These are phyloP conservation scores for Dastarcus helophoroides DNA, from an alignment of 2,888 invertebrate species.

Conservation along the genomic window DNA sequence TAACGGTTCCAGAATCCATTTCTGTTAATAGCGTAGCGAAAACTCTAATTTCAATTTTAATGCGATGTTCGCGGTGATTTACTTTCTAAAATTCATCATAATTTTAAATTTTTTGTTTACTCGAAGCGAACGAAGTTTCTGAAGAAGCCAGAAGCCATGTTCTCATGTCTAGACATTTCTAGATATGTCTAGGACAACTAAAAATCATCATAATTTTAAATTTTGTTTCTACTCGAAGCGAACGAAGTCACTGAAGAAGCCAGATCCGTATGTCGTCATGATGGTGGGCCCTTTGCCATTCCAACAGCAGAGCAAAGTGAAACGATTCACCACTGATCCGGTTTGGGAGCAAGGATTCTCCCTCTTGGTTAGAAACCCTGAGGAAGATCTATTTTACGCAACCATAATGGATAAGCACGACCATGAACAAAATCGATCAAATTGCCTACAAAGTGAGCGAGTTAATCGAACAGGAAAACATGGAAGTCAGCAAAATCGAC, in stretches of 20 bases:
- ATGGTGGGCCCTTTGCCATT: conserved; percentile 54
- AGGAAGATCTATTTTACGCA: conserved; percentile 69
- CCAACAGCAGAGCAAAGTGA: conserved; percentile 52
- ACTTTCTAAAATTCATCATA: too few species aligned
- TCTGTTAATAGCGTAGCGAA: too few species aligned
- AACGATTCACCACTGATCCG: conserved; percentile 72
- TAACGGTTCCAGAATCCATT: too few species aligned
- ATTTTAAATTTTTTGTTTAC: conserved; percentile 1
- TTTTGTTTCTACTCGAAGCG: conserved; percentile 35
- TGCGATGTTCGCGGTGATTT: too few species aligned
- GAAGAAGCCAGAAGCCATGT: too few species aligned
- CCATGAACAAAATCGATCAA: conserved; percentile 56
- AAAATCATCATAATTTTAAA: too few species aligned
- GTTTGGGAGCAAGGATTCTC: conserved; percentile 89
- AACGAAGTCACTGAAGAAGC: conserved; percentile 52
- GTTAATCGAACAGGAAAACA: conserved; percentile 53
- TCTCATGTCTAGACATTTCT: too few species aligned
- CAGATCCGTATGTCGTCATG: conserved; percentile 71
- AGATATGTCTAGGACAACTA: too few species aligned
- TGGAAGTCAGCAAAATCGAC: conserved; percentile 63
- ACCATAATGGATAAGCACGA: conserved; percentile 74
- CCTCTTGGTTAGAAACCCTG: conserved; percentile 80
- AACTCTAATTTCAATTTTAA: too few species aligned
- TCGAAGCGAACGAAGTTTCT: too few species aligned
- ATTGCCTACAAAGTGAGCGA: conserved; percentile 54